Conservation (phyloP, 1,140 invertebrate genomes). For the Bradynema listronoti region DNA sequence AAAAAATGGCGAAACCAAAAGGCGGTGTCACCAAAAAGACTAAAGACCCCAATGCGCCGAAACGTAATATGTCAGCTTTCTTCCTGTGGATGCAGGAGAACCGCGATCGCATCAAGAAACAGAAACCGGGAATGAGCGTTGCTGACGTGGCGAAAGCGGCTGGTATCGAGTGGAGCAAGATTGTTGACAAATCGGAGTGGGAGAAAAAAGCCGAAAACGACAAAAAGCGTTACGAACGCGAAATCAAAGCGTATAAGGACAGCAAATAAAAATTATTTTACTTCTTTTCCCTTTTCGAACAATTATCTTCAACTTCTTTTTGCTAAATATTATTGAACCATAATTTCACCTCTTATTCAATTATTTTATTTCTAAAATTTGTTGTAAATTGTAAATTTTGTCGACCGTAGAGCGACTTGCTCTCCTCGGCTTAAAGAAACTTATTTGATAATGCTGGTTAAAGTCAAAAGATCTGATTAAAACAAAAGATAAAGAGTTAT, state of each 20-base stretch:
- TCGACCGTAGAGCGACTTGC: too few relatives aligned
- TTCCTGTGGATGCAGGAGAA: not conserved
- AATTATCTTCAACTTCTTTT: too few relatives aligned
- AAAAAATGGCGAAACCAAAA: constrained; percentile 27
- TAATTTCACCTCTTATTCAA: too few relatives aligned
- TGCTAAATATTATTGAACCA: too few relatives aligned
- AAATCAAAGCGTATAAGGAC: constrained; percentile 47
- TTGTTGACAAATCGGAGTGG: constrained; percentile 77
- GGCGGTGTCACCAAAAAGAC: constrained; percentile 30
- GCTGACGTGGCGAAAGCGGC: constrained; percentile 88
- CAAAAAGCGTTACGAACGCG: constrained; percentile 51
- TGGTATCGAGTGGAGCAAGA: constrained; percentile 86
- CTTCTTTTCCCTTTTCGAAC: too few relatives aligned
- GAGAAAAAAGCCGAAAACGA: constrained; percentile 53
- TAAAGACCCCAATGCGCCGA: not conserved
- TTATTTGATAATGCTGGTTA: too few relatives aligned
- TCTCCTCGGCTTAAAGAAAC: too few relatives aligned
- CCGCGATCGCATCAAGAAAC: not conserved
- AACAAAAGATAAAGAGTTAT: too few relatives aligned
- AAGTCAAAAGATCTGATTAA: too few relatives aligned
- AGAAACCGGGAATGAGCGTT: constrained; percentile 75
- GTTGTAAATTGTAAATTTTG: too few relatives aligned
- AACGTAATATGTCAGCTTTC: not conserved
- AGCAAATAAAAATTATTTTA: constrained; percentile 19
- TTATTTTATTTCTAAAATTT: too few relatives aligned